Evolutionary conservation across 1,140 invertebrate species (phyloP).

Genomic region (Hypsibius dujardini): DNA sequence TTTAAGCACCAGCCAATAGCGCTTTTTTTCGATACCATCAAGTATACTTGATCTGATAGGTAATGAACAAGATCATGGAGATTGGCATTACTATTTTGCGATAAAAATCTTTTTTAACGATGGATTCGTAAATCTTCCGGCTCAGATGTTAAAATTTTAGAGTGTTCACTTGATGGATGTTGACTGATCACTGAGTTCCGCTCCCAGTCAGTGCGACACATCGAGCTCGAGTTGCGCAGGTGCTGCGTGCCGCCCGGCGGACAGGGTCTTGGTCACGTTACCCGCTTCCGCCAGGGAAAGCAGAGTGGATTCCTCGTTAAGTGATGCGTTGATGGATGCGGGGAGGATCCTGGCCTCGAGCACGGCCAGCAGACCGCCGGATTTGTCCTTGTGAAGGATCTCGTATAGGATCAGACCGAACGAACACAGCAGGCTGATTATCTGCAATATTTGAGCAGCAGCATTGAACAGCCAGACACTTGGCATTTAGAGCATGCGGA

Average conservation of each 20-base stretch:
- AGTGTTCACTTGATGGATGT: no score
- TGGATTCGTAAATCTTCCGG: no score
- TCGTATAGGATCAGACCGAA: slow-evolving; percentile 1
- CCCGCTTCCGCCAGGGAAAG: neutral
- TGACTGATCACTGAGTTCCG: no score
- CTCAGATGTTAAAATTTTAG: no score
- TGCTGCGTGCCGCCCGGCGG: neutral
- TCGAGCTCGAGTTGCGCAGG: neutral
- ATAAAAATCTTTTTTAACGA: no score
- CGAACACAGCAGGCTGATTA: neutral
- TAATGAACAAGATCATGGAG: no score
- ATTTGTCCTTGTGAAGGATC: neutral
- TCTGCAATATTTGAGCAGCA: neutral
- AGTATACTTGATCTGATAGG: no score
- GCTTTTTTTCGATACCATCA: no score
- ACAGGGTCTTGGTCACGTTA: neutral
- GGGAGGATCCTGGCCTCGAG: neutral
- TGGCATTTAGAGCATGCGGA: neutral
- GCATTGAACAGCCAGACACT: neutral
- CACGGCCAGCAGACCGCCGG: neutral
- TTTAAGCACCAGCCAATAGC: no score
- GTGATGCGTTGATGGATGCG: neutral
- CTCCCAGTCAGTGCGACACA: neutral
- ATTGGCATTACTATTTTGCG: no score
- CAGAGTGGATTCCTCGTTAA: neutral